Evolutionary conservation across 2,113 vertebrate genomes (phyloP).

Genomic region (sheep (Ovis aries)): ARS-UI_Ramb_v3.0 NC_056058.1:12168001-12168500

Average conservation of each 20-base stretch:
- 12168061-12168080: neutral
- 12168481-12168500: neutral
- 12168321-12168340: too few species aligned
- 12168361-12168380: too few species aligned
- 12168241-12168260: too few species aligned
- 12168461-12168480: neutral
- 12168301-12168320: too few species aligned
- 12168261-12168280: accelerated
- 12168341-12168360: too few species aligned
- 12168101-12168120: neutral
- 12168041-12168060: neutral
- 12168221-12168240: too few species aligned
- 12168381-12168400: too few species aligned
- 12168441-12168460: neutral
- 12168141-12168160: neutral
- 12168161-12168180: neutral
- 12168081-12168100: neutral
- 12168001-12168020: neutral
- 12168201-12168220: too few species aligned
- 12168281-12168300: too few species aligned
- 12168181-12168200: too few species aligned
- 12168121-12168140: neutral
- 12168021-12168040: neutral
- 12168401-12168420: too few species aligned
- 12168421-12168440: too few species aligned